Conservation (phyloP, 2,797 vertebrate genomes). For the Trachops cirrhosus region DNA sequence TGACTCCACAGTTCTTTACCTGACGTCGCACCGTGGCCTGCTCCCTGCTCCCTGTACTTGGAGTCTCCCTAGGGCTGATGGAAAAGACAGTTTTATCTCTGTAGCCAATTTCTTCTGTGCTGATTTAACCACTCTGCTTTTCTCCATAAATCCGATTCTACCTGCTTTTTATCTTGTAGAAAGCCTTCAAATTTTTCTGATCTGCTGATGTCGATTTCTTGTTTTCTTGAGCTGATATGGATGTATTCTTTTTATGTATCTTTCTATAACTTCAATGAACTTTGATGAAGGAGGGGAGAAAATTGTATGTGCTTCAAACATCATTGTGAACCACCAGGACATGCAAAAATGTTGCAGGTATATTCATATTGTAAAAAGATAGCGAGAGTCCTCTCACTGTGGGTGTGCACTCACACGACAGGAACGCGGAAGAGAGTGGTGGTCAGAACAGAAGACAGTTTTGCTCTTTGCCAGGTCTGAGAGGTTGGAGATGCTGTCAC, state of each 20-base stretch:
- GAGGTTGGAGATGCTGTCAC: not conserved
- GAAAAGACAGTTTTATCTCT: constrained; percentile 6
- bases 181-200: not conserved
- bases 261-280: constrained; percentile 16
- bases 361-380: not conserved
- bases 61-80: constrained; percentile 27
- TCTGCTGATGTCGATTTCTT: not conserved
- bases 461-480: not conserved
- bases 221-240: not conserved
- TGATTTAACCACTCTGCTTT: constrained; percentile 32
- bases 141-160: constrained; percentile 18
- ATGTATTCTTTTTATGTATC: not conserved
- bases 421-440: not conserved
- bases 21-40: not conserved
- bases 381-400: not conserved
- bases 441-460: not conserved
- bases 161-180: constrained; percentile 54
- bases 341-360: not conserved
- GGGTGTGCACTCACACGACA: not conserved
- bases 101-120: constrained; percentile 26
- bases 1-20: not conserved
- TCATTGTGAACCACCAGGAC: not conserved
- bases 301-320: not conserved
- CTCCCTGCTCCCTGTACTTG: not conserved
- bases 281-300: not conserved